Evolutionary conservation across 2,797 vertebrate species (phyloP), one percentile per base, ranked within the genome.

Genomic region (Clarias fuscus): DNA sequence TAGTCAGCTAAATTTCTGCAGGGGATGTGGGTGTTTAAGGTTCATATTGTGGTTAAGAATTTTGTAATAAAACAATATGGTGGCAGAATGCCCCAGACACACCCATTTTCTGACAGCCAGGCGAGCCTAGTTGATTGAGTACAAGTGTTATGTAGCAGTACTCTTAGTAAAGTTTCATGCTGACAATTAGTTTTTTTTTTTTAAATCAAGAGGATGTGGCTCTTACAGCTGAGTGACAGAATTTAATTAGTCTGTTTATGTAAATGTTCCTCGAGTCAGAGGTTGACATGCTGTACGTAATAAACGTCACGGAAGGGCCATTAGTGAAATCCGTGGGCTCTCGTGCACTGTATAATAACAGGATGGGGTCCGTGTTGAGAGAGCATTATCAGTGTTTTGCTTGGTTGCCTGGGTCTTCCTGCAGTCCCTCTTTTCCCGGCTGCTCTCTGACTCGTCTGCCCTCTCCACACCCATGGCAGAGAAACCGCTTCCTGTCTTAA

Each of bases 361-460:
- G 95, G 95, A 96, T 94, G 93, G 91, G 90, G 92, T 89, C 89
- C 76, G 87, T 90, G 93, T 93, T 92, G 93, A 90, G 92, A 92
- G 91, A 91, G 87, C 88, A 91, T 93, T 96, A 95, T 95, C 95
- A 91, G 91, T 95, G 93, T 94, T 95, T 93, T 92, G 88, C 90
- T 94, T 87, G 90, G 88, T 92, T 91, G 91, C 67, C 91, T 90
- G 92, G 91, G 90, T 90, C 92, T 96, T 96, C 95, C 95, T 95
- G 95, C 64, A 86, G 85, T 59, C 73, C 89, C 86, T 89, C 92
- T 89, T 4, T 89, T 91, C 88, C 92, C 91, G 94, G 95, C 94
- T 96, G 95, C 83, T 78, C 81, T 86, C 91, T 96, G 95, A 95
- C 95, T 94, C 91, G 83, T 87, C 86, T 94, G 94, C 93, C 95